These are phyloP conservation scores for Falco punctatus DNA, from an alignment of 2,113 vertebrate genomes.

Conservation along the genomic window DNA sequence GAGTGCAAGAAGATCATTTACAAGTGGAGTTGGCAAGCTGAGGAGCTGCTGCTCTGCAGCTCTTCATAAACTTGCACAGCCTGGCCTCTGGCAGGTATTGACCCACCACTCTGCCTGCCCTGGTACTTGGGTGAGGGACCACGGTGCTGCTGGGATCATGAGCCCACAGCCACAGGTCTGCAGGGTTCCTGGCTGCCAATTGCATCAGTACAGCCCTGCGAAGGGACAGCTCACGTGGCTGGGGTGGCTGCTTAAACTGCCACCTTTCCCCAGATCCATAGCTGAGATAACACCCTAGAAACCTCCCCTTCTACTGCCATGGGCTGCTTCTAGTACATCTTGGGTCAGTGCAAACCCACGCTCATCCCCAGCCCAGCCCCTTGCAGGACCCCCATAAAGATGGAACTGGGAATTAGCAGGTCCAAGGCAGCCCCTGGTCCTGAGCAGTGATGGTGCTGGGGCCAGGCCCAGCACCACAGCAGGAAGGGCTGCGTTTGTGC, in stretches of 20 bases:
- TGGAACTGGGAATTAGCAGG: background rate
- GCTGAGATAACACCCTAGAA: background rate
- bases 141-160: accelerated
- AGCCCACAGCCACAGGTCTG: background rate
- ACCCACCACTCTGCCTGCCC: accelerated
- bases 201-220: background rate
- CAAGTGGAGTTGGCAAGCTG: background rate
- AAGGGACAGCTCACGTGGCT: background rate
- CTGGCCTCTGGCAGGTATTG: background rate
- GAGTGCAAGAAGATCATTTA: conserved; percentile 22
- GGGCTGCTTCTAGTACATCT: accelerated
- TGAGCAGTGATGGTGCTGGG: background rate
- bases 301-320: background rate
- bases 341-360: background rate
- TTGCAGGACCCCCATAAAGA: accelerated
- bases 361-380: background rate
- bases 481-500: accelerated
- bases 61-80: background rate
- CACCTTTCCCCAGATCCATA: background rate
- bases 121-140: background rate
- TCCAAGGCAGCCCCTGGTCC: background rate
- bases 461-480: accelerated
- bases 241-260: background rate
- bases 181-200: accelerated
- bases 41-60: background rate